Conservation (phyloP, 1,140 invertebrate species). For the Drosophila tani region DNA sequence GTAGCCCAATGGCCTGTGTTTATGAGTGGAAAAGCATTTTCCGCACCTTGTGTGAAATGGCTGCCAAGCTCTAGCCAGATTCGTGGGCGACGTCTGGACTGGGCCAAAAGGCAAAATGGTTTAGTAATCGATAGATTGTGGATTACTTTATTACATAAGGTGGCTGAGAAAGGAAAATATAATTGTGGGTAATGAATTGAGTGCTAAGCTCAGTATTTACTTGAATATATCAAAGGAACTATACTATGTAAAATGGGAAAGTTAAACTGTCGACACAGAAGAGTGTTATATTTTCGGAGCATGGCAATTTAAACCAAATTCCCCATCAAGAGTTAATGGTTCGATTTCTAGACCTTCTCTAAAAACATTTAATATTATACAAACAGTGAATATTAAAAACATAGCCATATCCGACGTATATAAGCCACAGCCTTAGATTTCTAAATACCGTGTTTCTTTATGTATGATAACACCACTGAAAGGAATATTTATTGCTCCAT, state of each 20-base stretch:
- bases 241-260: background rate
- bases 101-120: constrained; percentile 22
- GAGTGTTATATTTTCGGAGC: no score
- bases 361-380: no score
- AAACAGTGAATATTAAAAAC: no score
- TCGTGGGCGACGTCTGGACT: constrained; percentile 41
- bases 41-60: constrained; percentile 33
- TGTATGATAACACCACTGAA: background rate
- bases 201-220: background rate
- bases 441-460: background rate
- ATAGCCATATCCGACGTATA: no score
- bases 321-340: no score
- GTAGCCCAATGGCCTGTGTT: constrained; percentile 42
- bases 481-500: constrained; percentile 7
- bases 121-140: constrained; percentile 12
- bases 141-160: constrained; percentile 29
- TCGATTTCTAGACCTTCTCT: no score
- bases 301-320: no score
- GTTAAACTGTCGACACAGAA: background rate
- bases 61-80: background rate
- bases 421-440: no score
- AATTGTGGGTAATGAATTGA: background rate
- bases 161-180: constrained; percentile 1
- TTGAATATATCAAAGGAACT: background rate
- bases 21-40: constrained; percentile 46